Conservation (phyloP, 2,888 invertebrate genomes). For the Drosophila paucipuncta region DNA sequence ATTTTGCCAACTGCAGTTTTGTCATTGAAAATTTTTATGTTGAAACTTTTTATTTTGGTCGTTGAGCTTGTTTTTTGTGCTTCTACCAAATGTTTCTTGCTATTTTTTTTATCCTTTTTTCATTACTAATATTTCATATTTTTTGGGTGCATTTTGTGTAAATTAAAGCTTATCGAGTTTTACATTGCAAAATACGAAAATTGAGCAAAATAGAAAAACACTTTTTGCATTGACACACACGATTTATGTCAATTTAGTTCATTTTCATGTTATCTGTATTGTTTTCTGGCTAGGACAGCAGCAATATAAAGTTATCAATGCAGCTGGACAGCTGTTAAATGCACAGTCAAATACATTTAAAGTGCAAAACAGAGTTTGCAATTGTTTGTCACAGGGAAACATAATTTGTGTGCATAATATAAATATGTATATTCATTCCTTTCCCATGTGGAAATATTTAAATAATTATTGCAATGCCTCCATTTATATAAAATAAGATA, state of each 20-base stretch:
- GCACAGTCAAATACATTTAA: background rate
- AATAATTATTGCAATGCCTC: too few species aligned
- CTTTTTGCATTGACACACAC: background rate
- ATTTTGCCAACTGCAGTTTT: conserved; percentile 63
- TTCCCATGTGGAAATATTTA: background rate
- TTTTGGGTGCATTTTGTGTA: conserved; percentile 19
- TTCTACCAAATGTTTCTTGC: conserved; percentile 21
- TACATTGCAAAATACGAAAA: background rate
- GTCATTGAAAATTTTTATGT: conserved; percentile 63
- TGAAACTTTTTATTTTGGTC: conserved; percentile 57
- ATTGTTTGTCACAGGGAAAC: background rate
- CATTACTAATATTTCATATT: conserved; percentile 31
- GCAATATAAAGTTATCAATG: background rate
- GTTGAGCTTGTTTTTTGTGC: conserved; percentile 49
- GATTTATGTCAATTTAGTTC: background rate
- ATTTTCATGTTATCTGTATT: background rate
- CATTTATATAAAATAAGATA: too few species aligned
- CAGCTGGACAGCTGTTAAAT: background rate
- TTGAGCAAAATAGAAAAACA: background rate
- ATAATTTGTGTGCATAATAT: background rate
- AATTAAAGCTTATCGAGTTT: conserved; percentile 19
- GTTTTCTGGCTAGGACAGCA: background rate
- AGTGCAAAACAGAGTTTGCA: background rate
- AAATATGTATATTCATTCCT: background rate
- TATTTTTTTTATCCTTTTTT: background rate